Base-by-base conservation (phyloP, 2,888 invertebrate genomes). In the Tetropium fuscum region DNA sequence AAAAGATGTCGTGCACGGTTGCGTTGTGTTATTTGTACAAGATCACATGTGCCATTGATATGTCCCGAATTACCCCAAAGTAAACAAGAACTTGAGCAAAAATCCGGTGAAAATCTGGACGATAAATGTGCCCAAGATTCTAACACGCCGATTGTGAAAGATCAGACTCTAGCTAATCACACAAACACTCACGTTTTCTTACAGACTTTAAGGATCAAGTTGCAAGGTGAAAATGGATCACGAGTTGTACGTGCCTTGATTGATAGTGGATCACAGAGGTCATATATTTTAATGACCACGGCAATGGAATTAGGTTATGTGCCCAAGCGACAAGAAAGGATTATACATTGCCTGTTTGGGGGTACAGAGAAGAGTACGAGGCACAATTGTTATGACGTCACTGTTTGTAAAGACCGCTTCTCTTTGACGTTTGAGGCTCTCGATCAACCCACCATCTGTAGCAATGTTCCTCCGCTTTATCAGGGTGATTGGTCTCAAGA, bases 311-410 rank as follows among this genome's bases (percentile, higher is more conserved):
- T 54, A 15, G 47, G 53, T 1, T 49, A 11, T 32, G 19, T 6
- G 15, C 34, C 53, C 7, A 56, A 53, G 41, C 6, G 48, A 15
- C 11, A 7, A 13, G 48, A 47, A 13, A 58, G 19, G n/a, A 38
- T 58, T 27, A 27, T 47, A 7, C 58, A 64, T 41, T 0, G 83
- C 76, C 56, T 80, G 77, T 20, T 81, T 80, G 10, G 83, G 75
- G 22, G 81, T 60, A 2, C 82, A 80, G 63, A 65, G 54, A 43
- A 60, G 3, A 19, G 5, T 4, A 11, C 55, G 13, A n/a, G 13
- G 32, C 53, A 55, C 32, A 13, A 44, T 8, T 61, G 53, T 22
- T 58, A 7, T 36, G 15, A 15, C 8, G 11, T 36, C 5, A 15
- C 13, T 3, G 7, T 13, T 7, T 7, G 8, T 10, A 27, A 13